phyloP scores from a whole-genome alignment of 2,888 invertebrate species.

The Pristionchus arcanus region DNA sequence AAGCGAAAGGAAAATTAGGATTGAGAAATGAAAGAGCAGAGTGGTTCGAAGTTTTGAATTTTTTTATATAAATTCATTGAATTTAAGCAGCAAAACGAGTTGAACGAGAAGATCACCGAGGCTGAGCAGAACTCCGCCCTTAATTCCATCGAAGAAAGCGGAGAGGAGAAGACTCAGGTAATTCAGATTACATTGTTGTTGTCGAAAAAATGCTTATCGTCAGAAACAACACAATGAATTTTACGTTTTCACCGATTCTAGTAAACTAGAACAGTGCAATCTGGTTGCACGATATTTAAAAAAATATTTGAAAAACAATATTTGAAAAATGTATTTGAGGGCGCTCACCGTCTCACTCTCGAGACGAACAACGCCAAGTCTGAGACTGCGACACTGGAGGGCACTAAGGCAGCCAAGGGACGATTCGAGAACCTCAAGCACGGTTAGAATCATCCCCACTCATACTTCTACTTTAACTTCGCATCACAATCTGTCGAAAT shows the following conservation, averaged over 20 bases:
- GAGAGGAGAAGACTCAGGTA: slow-evolving; percentile 56
- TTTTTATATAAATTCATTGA: background rate
- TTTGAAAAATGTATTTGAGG: slow-evolving; percentile 59
- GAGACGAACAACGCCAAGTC: slow-evolving; percentile 55
- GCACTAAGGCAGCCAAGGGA: background rate
- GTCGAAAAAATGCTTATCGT: too few relatives aligned
- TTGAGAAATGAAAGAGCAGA: background rate
- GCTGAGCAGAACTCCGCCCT: slow-evolving; percentile 38
- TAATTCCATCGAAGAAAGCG: slow-evolving; percentile 61
- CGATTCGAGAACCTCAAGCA: slow-evolving; percentile 45
- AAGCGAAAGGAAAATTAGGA: background rate
- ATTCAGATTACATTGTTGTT: too few relatives aligned
- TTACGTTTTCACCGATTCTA: too few relatives aligned
- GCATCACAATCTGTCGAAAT: too few relatives aligned
- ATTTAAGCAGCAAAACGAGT: slow-evolving; percentile 47
- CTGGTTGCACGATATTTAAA: too few relatives aligned
- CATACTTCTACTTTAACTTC: background rate
- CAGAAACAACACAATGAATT: too few relatives aligned
- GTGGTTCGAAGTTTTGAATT: background rate
- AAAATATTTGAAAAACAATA: too few relatives aligned
- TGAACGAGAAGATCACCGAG: slow-evolving; percentile 41
- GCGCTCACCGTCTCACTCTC: slow-evolving; percentile 53
- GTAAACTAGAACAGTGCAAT: too few relatives aligned
- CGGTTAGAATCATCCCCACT: background rate
- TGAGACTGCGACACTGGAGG: slow-evolving; percentile 41